phyloP scores from a whole-genome alignment of 2,113 vertebrate species.

The Galbula dea region DNA sequence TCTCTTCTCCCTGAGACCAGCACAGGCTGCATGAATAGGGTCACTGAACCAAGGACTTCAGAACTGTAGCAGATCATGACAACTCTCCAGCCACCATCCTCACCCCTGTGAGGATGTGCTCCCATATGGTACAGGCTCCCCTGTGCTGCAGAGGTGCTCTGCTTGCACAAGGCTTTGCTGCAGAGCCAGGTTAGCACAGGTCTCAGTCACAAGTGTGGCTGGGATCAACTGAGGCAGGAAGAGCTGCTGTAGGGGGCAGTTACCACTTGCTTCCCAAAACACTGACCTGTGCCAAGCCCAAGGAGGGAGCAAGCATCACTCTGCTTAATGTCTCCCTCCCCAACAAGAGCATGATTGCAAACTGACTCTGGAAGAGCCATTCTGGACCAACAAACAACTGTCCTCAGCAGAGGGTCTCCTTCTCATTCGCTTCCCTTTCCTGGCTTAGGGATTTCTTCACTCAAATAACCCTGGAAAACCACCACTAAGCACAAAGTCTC shows the following conservation, averaged over 20 bases:
- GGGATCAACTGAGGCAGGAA: not conserved
- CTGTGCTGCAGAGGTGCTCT: not conserved
- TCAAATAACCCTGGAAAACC: not conserved
- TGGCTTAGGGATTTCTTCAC: not conserved
- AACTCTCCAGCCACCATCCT: not conserved
- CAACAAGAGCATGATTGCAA: not conserved
- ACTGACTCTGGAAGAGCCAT: not conserved
- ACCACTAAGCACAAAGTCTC: not conserved
- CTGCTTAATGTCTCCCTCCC: not conserved
- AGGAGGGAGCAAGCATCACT: not conserved
- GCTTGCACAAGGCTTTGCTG: not conserved
- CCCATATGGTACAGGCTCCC: not conserved
- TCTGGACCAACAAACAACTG: not conserved
- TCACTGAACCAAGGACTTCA: not conserved
- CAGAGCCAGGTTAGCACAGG: not conserved
- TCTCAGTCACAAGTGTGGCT: not conserved
- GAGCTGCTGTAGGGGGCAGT: not conserved
- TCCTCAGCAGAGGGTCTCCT: not conserved
- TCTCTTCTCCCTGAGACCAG: not conserved
- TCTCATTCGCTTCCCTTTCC: not conserved
- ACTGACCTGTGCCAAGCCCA: fast-evolving
- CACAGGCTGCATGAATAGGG: not conserved
- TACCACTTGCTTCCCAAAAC: not conserved
- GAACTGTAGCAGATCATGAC: fast-evolving
- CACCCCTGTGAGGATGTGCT: not conserved